A percentile compares a stretch with the other conserved stretches of the same genome.
Conservation (phyloP, 2,888 invertebrate genomes). For the Ferrisia virgata region DNA sequence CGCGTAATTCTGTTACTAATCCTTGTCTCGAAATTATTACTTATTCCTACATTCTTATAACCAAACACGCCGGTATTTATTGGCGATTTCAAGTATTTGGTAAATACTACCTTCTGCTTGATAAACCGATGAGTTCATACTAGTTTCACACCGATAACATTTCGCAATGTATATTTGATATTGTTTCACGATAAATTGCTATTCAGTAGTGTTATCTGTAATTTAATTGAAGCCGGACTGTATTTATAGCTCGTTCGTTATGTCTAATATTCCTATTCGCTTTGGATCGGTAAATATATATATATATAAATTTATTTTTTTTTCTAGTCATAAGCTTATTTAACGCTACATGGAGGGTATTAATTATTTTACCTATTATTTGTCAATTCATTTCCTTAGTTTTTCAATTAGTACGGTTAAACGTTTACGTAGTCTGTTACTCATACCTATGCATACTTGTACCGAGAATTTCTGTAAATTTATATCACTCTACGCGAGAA, state of each 20-base stretch:
- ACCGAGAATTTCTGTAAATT: background rate
- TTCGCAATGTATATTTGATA: background rate
- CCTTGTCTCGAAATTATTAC: background rate
- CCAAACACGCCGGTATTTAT: background rate
- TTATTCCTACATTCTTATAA: background rate
- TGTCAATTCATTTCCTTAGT: background rate
- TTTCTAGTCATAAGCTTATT: background rate
- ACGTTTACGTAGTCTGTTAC: background rate
- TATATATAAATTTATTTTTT: background rate
- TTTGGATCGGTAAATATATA: background rate
- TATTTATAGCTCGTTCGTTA: background rate
- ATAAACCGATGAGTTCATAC: background rate
- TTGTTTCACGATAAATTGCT: background rate
- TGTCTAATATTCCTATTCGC: background rate
- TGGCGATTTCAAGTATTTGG: background rate
- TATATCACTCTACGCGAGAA: background rate
- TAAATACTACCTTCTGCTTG: background rate
- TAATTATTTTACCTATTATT: background rate
- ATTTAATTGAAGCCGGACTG: background rate
- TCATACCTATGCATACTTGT: background rate
- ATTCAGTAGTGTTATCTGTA: slow-evolving; percentile 6
- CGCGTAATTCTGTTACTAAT: background rate
- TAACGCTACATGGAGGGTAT: background rate
- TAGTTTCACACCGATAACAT: background rate
- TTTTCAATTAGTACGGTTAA: background rate